phyloP scores from a whole-genome alignment of 2,888 invertebrate genomes.

The Pardosa pseudoannulata region DNA sequence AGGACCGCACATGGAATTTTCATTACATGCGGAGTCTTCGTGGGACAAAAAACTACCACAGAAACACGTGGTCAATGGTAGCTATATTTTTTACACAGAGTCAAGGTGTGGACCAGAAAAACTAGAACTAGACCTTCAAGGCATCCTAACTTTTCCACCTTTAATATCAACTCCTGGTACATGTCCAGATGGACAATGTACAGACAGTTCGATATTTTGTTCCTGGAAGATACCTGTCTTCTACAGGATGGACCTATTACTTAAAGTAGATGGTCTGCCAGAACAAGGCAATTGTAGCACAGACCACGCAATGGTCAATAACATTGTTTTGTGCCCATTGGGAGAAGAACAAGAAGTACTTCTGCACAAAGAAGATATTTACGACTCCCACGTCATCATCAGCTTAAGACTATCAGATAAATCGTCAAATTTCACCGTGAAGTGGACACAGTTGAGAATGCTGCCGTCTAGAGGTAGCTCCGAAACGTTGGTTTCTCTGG shows the following conservation, averaged over 20 bases:
- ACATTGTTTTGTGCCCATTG: constrained; percentile 40
- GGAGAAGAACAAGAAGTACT: constrained; percentile 49
- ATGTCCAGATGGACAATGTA: constrained; percentile 44
- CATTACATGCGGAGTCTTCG: constrained; percentile 42
- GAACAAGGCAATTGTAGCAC: constrained; percentile 49
- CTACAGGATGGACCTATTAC: constrained; percentile 70
- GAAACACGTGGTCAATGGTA: constrained; percentile 82
- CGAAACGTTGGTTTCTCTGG: constrained; percentile 69
- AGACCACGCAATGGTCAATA: constrained; percentile 47
- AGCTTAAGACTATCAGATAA: constrained; percentile 42
- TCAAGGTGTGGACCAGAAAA: constrained; percentile 75
- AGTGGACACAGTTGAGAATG: constrained; percentile 72
- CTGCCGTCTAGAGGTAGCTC: constrained; percentile 61
- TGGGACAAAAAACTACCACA: constrained; percentile 65
- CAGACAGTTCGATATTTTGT: constrained; percentile 42
- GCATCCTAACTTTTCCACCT: constrained; percentile 57
- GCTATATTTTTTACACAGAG: constrained; percentile 92
- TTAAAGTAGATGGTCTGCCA: constrained; percentile 51
- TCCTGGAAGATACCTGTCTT: constrained; percentile 69
- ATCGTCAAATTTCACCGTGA: constrained; percentile 55
- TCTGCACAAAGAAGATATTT: constrained; percentile 54
- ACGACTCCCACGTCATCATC: constrained; percentile 53
- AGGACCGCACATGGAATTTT: constrained; percentile 46
- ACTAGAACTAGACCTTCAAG: constrained; percentile 72
- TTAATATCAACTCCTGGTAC: constrained; percentile 27